A percentile compares a stretch with the other conserved stretches of the same genome.
Conservation (phyloP, 1,140 invertebrate genomes). For the Choristoneura fumiferana region DNA sequence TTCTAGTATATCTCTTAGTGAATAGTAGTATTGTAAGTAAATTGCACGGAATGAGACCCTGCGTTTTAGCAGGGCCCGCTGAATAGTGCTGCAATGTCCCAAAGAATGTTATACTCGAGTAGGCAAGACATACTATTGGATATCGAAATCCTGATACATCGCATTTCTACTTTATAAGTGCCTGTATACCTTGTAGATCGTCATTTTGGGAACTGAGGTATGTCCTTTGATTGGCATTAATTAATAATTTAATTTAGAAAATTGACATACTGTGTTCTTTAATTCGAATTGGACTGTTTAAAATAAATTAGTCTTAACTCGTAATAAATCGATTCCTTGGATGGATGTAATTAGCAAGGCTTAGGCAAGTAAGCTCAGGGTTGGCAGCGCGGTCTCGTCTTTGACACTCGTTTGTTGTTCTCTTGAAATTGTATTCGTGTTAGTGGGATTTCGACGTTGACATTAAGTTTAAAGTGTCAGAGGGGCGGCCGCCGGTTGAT, state of each 20-base stretch:
- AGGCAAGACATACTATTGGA: constrained; percentile 48
- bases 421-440: constrained; percentile 67
- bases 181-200: constrained; percentile 21
- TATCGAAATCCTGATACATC: constrained; percentile 22
- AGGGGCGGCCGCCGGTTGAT: not conserved
- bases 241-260: constrained; percentile 27
- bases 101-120: constrained; percentile 72
- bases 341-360: constrained; percentile 52
- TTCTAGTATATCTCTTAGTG: constrained; percentile 61
- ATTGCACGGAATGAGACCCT: constrained; percentile 68
- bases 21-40: constrained; percentile 60
- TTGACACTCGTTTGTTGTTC: constrained; percentile 63
- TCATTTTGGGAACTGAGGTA: constrained; percentile 48
- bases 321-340: constrained; percentile 53
- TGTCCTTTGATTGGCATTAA: constrained; percentile 23
- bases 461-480: no score
- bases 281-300: constrained; percentile 37
- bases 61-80: constrained; percentile 72
- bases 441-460: constrained; percentile 46
- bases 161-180: constrained; percentile 35
- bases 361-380: constrained; percentile 48
- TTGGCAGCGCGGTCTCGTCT: constrained; percentile 49
- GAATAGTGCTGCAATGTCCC: constrained; percentile 71
- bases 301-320: constrained; percentile 40
- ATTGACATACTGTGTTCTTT: constrained; percentile 27